Base-by-base conservation (phyloP, 2,888 invertebrate genomes). In the Drosophila meridiana region DNA sequence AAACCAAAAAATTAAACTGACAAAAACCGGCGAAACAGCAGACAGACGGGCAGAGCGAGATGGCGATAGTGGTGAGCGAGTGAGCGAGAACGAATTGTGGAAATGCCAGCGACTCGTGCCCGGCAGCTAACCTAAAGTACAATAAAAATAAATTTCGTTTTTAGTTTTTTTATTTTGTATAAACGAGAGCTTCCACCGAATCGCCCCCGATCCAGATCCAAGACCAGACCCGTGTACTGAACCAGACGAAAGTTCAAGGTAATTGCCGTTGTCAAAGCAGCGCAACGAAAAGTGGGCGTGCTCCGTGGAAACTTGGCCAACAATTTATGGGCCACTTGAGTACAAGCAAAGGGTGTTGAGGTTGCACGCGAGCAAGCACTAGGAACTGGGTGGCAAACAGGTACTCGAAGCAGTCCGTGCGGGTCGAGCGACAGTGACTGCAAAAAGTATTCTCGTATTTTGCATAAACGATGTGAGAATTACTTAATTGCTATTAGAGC, bases 401-500 rank as follows among this genome's bases (percentile, higher is more conserved):
- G 38, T 38, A 65, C 73, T 48, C 50, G 48, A 20, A 28, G 36
- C 14, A 9, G 47, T 58, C 53, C 11, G n/a, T 42, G 42, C 42
- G 53, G 42, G 48, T 64, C 42, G 63, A 20, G 20, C 20, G 20
- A 20, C 20, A 42, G 50, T 65, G 66, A 40, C 52, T 66, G 66
- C 62, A 64, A 57, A 73, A 58, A 83, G 20, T 73, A 75, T 73
- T 68, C 73, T 70, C 68, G 78, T 79, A 82, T 82, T 88, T 88
- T 88, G 88, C 88, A 88, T 88, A 88, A 89, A 89, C 84, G 88
- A 87, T 89, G 88, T 89, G 88, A 86, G 88, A 88, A 88, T 88
- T 89, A 88, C 88, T 89, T 88, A 88, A 88, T 88, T 88, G 89
- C 82, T 80, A 71, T 70, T 76, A 81, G 67, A 74, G 58, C 50